Evolutionary conservation across 64 coral and sea anemone species (phyloP).

Genomic region (Catalaphyllia jardinei): DNA sequence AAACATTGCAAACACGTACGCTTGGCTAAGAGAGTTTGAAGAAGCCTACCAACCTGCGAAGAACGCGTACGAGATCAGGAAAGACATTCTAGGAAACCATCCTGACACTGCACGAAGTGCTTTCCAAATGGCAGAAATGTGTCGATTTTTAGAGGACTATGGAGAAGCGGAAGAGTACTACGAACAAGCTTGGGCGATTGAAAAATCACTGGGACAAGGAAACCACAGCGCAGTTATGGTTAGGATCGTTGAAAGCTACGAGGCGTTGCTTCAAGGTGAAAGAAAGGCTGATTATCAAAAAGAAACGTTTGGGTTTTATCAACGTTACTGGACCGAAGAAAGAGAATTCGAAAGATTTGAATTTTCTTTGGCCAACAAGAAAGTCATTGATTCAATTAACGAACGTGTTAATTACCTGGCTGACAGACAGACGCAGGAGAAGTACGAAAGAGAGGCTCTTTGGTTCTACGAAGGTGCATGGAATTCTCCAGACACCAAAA

Average conservation of each 20-base stretch:
- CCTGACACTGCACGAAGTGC: slow-evolving; percentile 29
- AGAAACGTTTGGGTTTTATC: not conserved
- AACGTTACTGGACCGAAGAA: not conserved
- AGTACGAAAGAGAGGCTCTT: not conserved
- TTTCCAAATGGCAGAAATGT: slow-evolving; percentile 31
- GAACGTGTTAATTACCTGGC: not conserved
- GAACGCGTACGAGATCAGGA: slow-evolving; percentile 32
- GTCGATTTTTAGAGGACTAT: not conserved
- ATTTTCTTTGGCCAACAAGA: not conserved
- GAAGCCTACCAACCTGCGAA: slow-evolving; percentile 12
- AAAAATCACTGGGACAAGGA: slow-evolving; percentile 22
- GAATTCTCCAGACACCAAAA: too few relatives aligned
- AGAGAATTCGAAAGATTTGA: not conserved
- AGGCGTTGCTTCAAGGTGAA: not conserved
- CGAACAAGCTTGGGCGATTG: slow-evolving; percentile 47
- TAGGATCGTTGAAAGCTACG: not conserved
- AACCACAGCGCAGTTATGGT: slow-evolving; percentile 14
- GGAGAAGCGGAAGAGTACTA: slow-evolving; percentile 38
- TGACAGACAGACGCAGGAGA: not conserved
- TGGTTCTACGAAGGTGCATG: too few relatives aligned
- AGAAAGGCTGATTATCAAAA: not conserved
- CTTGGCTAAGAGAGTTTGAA: slow-evolving; percentile 20
- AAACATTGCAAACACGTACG: slow-evolving; percentile 45
- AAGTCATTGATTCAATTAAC: not conserved
- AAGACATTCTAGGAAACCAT: slow-evolving; percentile 38